phyloP scores from a whole-genome alignment of 2,888 invertebrate species.

The Drosophila pegasa region DNA sequence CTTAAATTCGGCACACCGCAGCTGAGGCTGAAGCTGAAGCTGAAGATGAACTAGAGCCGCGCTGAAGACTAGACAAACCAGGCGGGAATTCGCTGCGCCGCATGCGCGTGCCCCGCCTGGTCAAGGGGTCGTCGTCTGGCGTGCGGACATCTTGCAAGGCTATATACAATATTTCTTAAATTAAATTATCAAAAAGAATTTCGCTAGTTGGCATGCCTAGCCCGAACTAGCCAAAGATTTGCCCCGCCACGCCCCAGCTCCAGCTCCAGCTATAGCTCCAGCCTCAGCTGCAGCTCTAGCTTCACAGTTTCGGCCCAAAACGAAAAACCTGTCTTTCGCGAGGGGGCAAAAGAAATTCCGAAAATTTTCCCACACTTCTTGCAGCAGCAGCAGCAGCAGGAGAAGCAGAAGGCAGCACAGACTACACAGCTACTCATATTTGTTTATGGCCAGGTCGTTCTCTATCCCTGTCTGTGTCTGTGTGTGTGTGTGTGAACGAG shows the following conservation, averaged over 20 bases:
- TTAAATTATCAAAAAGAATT: conserved; percentile 81
- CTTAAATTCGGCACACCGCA: conserved; percentile 57
- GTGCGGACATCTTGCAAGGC: conserved; percentile 48
- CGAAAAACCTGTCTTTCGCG: conserved; percentile 53
- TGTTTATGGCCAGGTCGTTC: conserved; percentile 73
- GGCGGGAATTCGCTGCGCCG: conserved; percentile 46
- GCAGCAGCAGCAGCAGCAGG: conserved; percentile 35
- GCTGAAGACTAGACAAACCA: conserved; percentile 26
- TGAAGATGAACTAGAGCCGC: conserved; percentile 23
- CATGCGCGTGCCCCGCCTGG: conserved; percentile 54
- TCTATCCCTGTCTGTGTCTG: conserved; percentile 6
- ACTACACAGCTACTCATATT: conserved; percentile 76
- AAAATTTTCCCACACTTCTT: conserved; percentile 79
- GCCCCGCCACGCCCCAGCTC: conserved; percentile 51
- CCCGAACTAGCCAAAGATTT: conserved; percentile 45
- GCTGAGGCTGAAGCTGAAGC: conserved; percentile 28
- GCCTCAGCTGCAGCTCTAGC: conserved; percentile 13
- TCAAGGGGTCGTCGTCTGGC: conserved; percentile 65
- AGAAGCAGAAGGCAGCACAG: conserved; percentile 29
- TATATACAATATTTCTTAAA: conserved; percentile 76
- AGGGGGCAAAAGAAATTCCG: conserved; percentile 71
- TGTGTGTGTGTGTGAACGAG: conserved; percentile 21
- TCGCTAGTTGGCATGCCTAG: conserved; percentile 77
- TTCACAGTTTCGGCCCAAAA: conserved; percentile 32
- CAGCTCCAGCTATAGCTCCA: conserved; percentile 30